Evolutionary conservation across 2,888 invertebrate genomes (phyloP).

Genomic region (Gymnosoma rotundatum): DNA sequence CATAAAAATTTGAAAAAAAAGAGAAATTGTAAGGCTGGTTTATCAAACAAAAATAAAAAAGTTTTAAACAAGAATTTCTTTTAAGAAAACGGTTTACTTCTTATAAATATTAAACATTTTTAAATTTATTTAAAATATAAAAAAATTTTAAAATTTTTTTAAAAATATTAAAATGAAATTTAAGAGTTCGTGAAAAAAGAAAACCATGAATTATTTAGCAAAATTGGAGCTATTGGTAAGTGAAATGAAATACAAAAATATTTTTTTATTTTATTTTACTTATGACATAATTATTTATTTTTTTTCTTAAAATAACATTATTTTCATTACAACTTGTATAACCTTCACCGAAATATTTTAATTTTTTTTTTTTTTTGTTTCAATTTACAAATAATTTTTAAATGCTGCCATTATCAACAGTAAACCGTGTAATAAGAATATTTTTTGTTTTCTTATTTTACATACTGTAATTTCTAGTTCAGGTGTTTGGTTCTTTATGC

Average conservation of each 20-base stretch:
- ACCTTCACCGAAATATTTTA: constrained; percentile 37
- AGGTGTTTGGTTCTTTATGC: constrained; percentile 23
- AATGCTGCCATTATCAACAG: constrained; percentile 31
- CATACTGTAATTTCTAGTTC: constrained; percentile 30
- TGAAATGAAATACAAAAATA: neutral
- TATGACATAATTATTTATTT: neutral
- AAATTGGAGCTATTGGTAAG: constrained; percentile 80
- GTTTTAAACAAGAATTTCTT: neutral
- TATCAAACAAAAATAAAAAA: too few relatives aligned
- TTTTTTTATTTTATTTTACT: too few relatives aligned
- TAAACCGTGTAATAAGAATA: constrained; percentile 43
- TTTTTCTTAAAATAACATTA: neutral
- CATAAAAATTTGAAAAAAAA: too few relatives aligned
- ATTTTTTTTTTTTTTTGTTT: neutral
- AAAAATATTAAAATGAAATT: neutral
- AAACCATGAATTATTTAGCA: constrained; percentile 75
- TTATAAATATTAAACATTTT: too few relatives aligned
- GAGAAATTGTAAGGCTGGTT: too few relatives aligned
- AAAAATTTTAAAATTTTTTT: neutral
- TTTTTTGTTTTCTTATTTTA: constrained; percentile 10
- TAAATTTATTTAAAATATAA: too few relatives aligned
- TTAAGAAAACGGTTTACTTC: too few relatives aligned
- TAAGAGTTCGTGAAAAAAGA: neutral
- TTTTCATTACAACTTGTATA: constrained; percentile 29
- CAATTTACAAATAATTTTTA: constrained; percentile 23